phyloP scores from a whole-genome alignment of 2,113 vertebrate species.

The Malaclemys terrapin region DNA sequence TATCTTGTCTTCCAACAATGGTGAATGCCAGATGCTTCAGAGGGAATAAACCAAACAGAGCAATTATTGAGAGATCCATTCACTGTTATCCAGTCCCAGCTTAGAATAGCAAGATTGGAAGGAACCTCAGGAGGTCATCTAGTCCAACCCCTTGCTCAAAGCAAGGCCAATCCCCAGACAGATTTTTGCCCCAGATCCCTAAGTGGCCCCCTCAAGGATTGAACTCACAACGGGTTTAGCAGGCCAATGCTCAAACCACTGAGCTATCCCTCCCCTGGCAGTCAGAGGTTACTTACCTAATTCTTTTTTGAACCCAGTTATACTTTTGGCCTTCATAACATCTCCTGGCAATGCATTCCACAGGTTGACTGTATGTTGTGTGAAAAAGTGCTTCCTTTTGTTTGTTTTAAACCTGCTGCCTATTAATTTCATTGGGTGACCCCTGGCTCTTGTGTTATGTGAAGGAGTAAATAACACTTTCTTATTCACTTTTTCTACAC shows the following conservation, averaged over 20 bases:
- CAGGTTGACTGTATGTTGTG: neutral
- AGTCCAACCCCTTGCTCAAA: no score
- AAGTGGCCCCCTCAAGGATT: no score
- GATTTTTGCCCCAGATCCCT: no score
- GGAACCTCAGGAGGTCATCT: no score
- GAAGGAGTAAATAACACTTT: neutral
- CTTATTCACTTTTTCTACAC: neutral
- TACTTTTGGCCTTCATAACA: neutral
- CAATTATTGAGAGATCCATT: neutral
- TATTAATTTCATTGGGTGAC: neutral
- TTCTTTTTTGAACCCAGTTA: neutral
- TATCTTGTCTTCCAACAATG: neutral
- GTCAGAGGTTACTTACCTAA: neutral
- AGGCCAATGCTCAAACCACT: no score
- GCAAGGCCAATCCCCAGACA: no score
- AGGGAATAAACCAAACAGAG: neutral
- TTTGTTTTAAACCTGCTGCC: neutral
- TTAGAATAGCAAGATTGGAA: neutral
- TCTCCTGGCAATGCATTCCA: neutral
- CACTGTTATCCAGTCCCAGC: no score
- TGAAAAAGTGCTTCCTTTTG: neutral
- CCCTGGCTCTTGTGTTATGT: neutral
- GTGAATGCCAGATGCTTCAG: neutral
- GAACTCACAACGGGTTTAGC: no score
- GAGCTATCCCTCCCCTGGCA: neutral